Percentiles rank a stretch among this genome's conserved stretches.
Evolutionary conservation across 2,797 vertebrate genomes (phyloP).

Genomic region (Oryzias dopingdopingensis): DNA sequence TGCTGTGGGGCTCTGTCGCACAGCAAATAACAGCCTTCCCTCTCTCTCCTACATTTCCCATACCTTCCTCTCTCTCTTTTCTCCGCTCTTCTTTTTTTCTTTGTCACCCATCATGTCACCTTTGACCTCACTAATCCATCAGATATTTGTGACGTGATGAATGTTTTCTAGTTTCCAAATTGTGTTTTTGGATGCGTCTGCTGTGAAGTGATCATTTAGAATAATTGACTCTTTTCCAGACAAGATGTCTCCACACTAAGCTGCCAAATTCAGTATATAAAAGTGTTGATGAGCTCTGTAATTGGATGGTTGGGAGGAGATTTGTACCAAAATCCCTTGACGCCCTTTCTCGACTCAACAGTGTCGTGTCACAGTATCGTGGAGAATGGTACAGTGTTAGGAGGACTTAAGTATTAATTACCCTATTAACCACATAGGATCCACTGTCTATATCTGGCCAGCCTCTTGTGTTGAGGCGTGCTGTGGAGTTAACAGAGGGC

Average conservation of each 20-base stretch:
- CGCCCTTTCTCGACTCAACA: constrained; percentile 53
- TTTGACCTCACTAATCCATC: constrained; percentile 33
- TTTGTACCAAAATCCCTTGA: constrained; percentile 63
- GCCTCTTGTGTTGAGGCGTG: constrained; percentile 67
- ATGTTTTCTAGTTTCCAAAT: constrained; percentile 18
- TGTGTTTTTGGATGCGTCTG: constrained; percentile 12
- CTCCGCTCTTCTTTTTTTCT: constrained; percentile 55
- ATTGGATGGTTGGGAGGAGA: constrained; percentile 61
- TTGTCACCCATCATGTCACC: constrained; percentile 55
- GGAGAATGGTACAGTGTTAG: constrained; percentile 61
- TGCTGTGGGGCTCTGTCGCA: constrained; percentile 82
- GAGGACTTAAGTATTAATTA: constrained; percentile 76
- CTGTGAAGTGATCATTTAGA: constrained; percentile 4
- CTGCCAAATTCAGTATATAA: constrained; percentile 17
- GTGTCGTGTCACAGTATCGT: constrained; percentile 53
- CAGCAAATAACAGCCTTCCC: constrained; percentile 67
- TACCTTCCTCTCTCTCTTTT: constrained; percentile 19
- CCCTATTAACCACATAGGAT: constrained; percentile 67
- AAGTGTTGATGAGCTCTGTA: constrained; percentile 49
- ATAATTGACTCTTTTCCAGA: constrained; percentile 16
- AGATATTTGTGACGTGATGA: constrained; percentile 19
- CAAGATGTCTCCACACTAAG: constrained; percentile 19
- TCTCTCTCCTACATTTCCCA: constrained; percentile 29
- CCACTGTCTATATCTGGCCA: constrained; percentile 62
- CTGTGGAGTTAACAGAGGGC: constrained; percentile 67